Conservation (phyloP, 2,113 vertebrate genomes). For the Neotoma lepida region DNA sequence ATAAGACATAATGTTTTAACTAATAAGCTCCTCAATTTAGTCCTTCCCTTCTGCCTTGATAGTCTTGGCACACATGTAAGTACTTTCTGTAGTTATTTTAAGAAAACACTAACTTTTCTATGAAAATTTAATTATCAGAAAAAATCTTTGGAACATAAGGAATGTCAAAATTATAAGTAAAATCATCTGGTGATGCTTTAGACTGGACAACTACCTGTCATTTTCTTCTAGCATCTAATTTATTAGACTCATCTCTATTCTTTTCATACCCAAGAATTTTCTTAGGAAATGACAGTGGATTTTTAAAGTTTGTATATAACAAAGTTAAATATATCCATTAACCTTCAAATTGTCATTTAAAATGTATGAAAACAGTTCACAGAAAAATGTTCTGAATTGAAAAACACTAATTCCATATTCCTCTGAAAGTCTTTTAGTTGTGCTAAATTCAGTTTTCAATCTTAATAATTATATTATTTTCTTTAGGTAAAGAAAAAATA, state of each 20-base stretch:
- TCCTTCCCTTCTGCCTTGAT: not conserved
- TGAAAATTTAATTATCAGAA: slow-evolving; percentile 8
- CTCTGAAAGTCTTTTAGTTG: slow-evolving; percentile 9
- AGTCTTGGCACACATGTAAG: not conserved
- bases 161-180: not conserved
- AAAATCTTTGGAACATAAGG: not conserved
- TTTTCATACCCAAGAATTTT: slow-evolving; percentile 30
- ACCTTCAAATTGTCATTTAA: not conserved
- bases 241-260: not conserved
- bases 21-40: slow-evolving; percentile 30
- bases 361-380: not conserved
- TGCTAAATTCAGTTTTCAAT: not conserved
- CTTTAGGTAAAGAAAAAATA: not conserved
- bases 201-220: not conserved
- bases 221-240: slow-evolving; percentile 26
- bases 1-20: slow-evolving; percentile 35
- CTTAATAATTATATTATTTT: not conserved
- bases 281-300: not conserved
- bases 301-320: not conserved
- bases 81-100: slow-evolving; percentile 38
- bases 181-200: not conserved
- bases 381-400: slow-evolving; percentile 4
- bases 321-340: not conserved
- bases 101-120: slow-evolving; percentile 26
- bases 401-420: not conserved